Evolutionary conservation across 2,888 invertebrate genomes (phyloP).

Genomic region (Neoascia interrupta): DNA sequence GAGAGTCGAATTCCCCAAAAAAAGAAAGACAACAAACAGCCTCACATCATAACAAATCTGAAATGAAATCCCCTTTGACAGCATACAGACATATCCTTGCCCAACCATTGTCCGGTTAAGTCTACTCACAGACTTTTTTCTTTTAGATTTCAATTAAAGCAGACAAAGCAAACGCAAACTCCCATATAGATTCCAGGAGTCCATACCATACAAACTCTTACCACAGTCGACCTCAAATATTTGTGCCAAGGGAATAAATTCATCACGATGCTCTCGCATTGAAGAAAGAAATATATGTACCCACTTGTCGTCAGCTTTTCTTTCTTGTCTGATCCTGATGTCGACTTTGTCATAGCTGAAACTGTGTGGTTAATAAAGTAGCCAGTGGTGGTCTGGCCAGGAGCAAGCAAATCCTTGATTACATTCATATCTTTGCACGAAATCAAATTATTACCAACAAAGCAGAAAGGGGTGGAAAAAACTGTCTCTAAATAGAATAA

Average conservation of each 20-base stretch:
- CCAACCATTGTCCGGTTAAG: not conserved
- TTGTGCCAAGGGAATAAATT: constrained; percentile 6
- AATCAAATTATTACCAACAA: constrained; percentile 38
- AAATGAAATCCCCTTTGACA: not conserved
- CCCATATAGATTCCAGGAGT: not conserved
- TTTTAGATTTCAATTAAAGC: constrained; percentile 26
- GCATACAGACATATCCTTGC: too few species aligned
- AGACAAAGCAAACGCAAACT: constrained; percentile 24
- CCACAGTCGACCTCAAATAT: not conserved
- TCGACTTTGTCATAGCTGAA: not conserved
- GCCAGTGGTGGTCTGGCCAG: not conserved
- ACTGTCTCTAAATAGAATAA: not conserved
- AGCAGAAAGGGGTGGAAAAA: not conserved
- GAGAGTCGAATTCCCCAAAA: not conserved
- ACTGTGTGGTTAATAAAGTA: constrained; percentile 25
- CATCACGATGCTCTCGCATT: constrained; percentile 15
- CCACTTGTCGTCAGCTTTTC: not conserved
- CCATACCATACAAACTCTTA: too few species aligned
- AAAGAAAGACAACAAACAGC: not conserved
- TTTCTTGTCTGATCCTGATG: too few species aligned
- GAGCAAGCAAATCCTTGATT: constrained; percentile 33
- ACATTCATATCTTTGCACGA: constrained; percentile 23
- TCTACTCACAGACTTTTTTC: not conserved
- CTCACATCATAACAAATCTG: not conserved
- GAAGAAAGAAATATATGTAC: constrained; percentile 1